A percentile compares a stretch with the other conserved stretches of the same genome.
Evolutionary conservation across 2,797 vertebrate genomes (phyloP).

Genomic region (Leontopithecus rosalia): DNA sequence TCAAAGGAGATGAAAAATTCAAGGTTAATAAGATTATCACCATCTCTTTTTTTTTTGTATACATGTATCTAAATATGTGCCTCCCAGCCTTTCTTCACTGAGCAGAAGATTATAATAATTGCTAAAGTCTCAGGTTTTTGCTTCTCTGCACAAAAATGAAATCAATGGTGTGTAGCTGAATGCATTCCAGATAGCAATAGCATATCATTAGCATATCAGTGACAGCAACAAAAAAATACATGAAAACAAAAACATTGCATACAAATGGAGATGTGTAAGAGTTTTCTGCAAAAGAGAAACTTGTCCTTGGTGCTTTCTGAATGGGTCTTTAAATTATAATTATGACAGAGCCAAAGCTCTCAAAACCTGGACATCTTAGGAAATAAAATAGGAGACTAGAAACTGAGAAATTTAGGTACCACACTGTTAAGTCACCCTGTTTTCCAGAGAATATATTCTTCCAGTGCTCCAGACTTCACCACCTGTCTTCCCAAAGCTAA

Average conservation of each 20-base stretch:
- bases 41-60: conserved; percentile 47
- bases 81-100: conserved; percentile 75
- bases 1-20: conserved; percentile 77
- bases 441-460: neutral
- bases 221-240: conserved; percentile 65
- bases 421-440: neutral
- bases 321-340: neutral
- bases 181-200: conserved; percentile 69
- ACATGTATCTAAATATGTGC: conserved; percentile 77
- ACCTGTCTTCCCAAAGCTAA: neutral
- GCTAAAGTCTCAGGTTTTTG: conserved; percentile 73
- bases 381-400: conserved; percentile 14
- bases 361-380: neutral
- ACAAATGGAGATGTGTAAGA: conserved; percentile 50
- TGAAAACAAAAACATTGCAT: conserved; percentile 64
- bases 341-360: conserved; percentile 19
- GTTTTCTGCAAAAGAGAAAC: conserved; percentile 50
- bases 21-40: conserved; percentile 81
- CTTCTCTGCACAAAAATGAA: conserved; percentile 78
- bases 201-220: conserved; percentile 68
- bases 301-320: conserved; percentile 21
- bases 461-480: neutral
- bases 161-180: conserved; percentile 73
- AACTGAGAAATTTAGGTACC: neutral
- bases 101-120: conserved; percentile 78